Evolutionary conservation across 2,797 vertebrate species (phyloP).

Genomic region (Sebastes matsubarae): DNA sequence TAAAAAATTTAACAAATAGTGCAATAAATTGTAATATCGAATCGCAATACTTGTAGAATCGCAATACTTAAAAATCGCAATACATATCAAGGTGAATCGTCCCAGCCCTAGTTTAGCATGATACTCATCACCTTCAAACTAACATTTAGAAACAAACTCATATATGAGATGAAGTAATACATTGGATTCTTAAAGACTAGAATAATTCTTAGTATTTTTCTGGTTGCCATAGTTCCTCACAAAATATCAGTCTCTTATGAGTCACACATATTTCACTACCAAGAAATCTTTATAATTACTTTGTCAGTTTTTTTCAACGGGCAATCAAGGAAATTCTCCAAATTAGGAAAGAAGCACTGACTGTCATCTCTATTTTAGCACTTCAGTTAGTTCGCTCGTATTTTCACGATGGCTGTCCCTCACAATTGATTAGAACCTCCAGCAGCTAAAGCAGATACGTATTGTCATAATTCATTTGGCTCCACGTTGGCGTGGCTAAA

Average conservation of each 20-base stretch:
- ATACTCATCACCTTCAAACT: not conserved
- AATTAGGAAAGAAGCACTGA: constrained; percentile 3
- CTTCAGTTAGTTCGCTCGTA: constrained; percentile 28
- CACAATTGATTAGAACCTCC: constrained; percentile 45
- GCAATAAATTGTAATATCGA: no score
- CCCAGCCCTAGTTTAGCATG: not conserved
- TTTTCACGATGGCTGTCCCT: constrained; percentile 35
- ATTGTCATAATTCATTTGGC: constrained; percentile 73
- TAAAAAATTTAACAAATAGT: no score
- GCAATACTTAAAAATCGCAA: no score
- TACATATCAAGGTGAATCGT: not conserved
- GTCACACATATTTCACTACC: not conserved
- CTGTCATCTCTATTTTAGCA: constrained; percentile 31
- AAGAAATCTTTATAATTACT: constrained; percentile 7
- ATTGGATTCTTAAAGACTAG: not conserved
- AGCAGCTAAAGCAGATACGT: constrained; percentile 44
- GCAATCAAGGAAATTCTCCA: constrained; percentile 2
- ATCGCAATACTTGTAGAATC: no score
- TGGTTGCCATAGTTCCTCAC: not conserved
- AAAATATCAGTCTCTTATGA: not conserved
- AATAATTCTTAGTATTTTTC: not conserved
- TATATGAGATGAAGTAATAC: not conserved
- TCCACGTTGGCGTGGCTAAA: constrained; percentile 68
- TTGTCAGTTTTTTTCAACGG: constrained; percentile 12
- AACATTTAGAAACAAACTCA: not conserved